phyloP scores from a whole-genome alignment of 2,888 invertebrate genomes.

The Bombylius discolor region DNA sequence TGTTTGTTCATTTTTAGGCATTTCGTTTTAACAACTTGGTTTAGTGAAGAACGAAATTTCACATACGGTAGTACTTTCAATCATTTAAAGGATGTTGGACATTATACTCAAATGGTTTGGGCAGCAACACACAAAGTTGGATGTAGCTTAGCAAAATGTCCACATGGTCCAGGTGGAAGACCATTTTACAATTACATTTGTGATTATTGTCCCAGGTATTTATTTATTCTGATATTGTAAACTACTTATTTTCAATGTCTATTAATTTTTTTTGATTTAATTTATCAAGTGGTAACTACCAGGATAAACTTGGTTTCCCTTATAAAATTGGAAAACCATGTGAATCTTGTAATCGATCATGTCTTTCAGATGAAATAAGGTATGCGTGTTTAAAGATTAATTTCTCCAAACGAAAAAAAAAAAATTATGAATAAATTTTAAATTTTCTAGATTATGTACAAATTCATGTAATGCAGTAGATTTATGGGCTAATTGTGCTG shows the following conservation, averaged over 20 bases:
- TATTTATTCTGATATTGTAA: slow-evolving; percentile 28
- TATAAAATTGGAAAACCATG: slow-evolving; percentile 56
- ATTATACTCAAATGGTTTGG: slow-evolving; percentile 78
- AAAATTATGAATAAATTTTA: neutral
- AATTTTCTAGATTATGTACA: slow-evolving; percentile 45
- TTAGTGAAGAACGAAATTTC: slow-evolving; percentile 58
- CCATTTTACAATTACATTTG: slow-evolving; percentile 69
- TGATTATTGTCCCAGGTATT: slow-evolving; percentile 69
- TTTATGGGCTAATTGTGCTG: slow-evolving; percentile 58
- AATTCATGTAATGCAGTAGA: slow-evolving; percentile 58
- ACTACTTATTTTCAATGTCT: neutral
- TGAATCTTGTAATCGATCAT: slow-evolving; percentile 48
- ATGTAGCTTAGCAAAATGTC: slow-evolving; percentile 59
- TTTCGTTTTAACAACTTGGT: slow-evolving; percentile 68
- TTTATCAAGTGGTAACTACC: slow-evolving; percentile 53
- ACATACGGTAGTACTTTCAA: slow-evolving; percentile 51
- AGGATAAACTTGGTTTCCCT: slow-evolving; percentile 47
- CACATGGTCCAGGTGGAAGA: slow-evolving; percentile 44
- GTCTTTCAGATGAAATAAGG: slow-evolving; percentile 41
- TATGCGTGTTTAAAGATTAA: neutral
- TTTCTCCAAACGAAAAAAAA: neutral
- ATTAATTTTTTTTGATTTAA: neutral
- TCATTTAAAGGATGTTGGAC: slow-evolving; percentile 52
- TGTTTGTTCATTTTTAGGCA: slow-evolving; percentile 43
- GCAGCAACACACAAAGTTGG: slow-evolving; percentile 63